Base-by-base conservation (phyloP, 2,888 invertebrate species). In the Isotomurus palustris region DNA sequence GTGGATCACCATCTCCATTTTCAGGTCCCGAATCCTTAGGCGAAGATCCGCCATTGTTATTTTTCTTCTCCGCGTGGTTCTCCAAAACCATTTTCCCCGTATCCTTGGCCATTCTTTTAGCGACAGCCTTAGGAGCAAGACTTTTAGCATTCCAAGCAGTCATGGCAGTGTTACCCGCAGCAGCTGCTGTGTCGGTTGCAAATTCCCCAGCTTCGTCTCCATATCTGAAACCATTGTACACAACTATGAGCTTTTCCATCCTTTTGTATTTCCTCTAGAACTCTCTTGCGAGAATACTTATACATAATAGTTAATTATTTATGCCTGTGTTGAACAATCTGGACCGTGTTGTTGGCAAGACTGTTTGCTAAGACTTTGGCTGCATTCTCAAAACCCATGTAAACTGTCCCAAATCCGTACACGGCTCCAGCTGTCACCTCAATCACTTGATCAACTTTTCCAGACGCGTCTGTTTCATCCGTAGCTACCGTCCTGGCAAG, bases 321-420 rank as follows among this genome's bases (percentile, higher is more conserved):
- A 76, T 77, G 87, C 86, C 83, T 86, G 72, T 88, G 83, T 68
- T 83, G 78, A 38, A 88, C 85, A 53, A 87, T 81, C 71, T 82
- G 81, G 1, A 87, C 87, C 0, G 87, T 87, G 74, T 88, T 87
- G 66, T 84, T 78, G 49, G 85, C 82, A 24, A 88, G 74, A 52
- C 66, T 69, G 27, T 49, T 55, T 12, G 78, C 80, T 24, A 81
- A 72, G 47, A 83, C 82, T 56, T 79, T 78, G 1, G 86, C 86
- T 1, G 87, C 86, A 47, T 80, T 78, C 71, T 88, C 87, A 36
- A 88, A 75, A 2, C 86, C 83, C 69, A 81, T 77, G 73, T 85
- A 87, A 12, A 88, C 81, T 0, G 86, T 85, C 0, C 82, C 79
- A 70, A 86, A 82, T 1, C 86, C 86, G 74, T 83, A 82, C 1